Percentiles rank a stretch among this genome's conserved stretches.
Conservation (phyloP, 2,797 vertebrate species). For the Girardinus metallicus region DNA sequence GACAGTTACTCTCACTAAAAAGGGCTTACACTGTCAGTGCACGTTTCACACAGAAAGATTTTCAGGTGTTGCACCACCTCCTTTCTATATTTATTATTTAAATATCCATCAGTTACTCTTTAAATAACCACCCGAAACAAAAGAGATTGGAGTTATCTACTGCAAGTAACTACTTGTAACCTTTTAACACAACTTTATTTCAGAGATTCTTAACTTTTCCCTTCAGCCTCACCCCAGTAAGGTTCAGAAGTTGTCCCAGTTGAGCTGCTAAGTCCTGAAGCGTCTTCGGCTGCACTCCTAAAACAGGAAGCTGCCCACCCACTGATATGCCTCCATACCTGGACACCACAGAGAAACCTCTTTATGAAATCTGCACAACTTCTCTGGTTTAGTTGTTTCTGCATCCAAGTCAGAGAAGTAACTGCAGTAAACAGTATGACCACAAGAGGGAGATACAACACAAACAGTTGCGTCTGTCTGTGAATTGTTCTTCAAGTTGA, state of each 20-base stretch:
- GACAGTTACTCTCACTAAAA: background rate
- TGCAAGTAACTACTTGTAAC: background rate
- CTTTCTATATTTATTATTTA: background rate
- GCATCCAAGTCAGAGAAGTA: background rate
- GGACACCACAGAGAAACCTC: constrained; percentile 35
- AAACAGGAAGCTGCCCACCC: constrained; percentile 87
- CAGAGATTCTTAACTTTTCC: no score
- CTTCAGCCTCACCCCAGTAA: constrained; percentile 84
- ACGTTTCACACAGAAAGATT: background rate
- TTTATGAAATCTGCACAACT: background rate
- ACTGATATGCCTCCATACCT: constrained; percentile 96
- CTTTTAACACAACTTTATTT: background rate
- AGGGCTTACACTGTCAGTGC: background rate
- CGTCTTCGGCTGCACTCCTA: constrained; percentile 81
- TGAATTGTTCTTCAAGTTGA: background rate
- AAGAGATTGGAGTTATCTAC: background rate
- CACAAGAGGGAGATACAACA: constrained; percentile 45
- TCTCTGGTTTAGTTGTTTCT: background rate
- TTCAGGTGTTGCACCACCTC: background rate
- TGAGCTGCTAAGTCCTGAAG: constrained; percentile 81
- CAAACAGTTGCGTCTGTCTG: background rate
- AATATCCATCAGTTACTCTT: background rate
- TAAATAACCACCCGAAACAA: background rate
- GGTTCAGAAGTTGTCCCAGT: constrained; percentile 88
- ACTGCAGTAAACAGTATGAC: constrained; percentile 15